These are phyloP conservation scores for Leptogaster cylindrica DNA, from an alignment of 2,888 invertebrate genomes.

Conservation along the genomic window DNA sequence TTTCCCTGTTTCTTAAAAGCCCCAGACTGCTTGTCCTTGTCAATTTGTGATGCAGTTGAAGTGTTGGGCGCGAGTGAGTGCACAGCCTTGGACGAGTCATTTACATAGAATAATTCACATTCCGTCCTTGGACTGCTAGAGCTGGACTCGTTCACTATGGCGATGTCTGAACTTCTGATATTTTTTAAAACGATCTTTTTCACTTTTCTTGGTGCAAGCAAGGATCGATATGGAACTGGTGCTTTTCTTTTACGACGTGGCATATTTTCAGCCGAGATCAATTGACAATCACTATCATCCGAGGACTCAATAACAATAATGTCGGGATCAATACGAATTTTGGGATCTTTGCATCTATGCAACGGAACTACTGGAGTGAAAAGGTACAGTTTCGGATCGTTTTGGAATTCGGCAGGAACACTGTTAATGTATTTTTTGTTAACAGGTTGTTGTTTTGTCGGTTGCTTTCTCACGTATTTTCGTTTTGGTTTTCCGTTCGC, in stretches of 20 bases:
- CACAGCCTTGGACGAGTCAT: background rate
- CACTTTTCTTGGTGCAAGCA: background rate
- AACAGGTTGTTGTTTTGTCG: background rate
- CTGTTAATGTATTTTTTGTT: background rate
- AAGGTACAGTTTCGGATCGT: background rate
- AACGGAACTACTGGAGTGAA: background rate
- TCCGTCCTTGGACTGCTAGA: conserved; percentile 19
- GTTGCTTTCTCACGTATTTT: too few species aligned
- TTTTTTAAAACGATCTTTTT: conserved; percentile 20
- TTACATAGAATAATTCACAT: background rate
- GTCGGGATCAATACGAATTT: background rate
- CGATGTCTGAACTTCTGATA: conserved; percentile 14
- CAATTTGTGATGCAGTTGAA: background rate
- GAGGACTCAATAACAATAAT: background rate
- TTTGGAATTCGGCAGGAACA: background rate
- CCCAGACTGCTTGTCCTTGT: background rate
- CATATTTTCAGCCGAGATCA: background rate
- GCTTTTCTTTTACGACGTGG: background rate
- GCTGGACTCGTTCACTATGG: conserved; percentile 20
- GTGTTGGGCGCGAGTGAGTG: background rate
- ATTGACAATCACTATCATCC: background rate
- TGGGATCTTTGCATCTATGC: background rate
- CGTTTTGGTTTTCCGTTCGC: too few species aligned
- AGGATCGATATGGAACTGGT: too few species aligned
- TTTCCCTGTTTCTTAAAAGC: too few species aligned